Percentiles rank a stretch among this genome's conserved stretches.
phyloP scores from a whole-genome alignment of 2,113 vertebrate genomes.

The Xiphophorus couchianus region DNA sequence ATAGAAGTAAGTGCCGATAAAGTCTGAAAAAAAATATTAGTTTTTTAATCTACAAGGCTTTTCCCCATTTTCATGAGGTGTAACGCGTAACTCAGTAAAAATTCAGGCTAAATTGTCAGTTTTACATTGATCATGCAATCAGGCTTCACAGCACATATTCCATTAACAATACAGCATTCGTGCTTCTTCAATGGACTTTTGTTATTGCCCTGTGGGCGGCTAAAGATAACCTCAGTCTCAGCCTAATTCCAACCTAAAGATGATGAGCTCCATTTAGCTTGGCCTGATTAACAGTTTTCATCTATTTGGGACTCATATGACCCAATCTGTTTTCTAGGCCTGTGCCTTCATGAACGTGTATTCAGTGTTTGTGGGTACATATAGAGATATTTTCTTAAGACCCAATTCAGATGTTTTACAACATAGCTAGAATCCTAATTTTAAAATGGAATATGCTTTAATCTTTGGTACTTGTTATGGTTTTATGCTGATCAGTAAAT shows the following conservation, averaged over 20 bases:
- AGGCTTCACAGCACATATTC: constrained; percentile 18
- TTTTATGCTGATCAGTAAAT: no score
- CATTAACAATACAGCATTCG: constrained; percentile 33
- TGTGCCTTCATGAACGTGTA: constrained; percentile 14
- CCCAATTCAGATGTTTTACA: no score
- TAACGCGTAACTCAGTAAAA: constrained; percentile 18
- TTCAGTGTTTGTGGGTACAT: constrained; percentile 1
- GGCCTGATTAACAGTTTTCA: constrained; percentile 70
- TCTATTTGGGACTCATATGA: constrained; percentile 64
- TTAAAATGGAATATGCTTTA: no score
- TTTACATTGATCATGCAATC: constrained; percentile 53
- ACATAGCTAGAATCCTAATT: no score
- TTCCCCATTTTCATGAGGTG: constrained; percentile 19
- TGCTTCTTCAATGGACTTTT: constrained; percentile 35
- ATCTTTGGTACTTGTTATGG: no score
- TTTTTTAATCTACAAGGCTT: constrained; percentile 34
- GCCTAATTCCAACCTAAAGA: constrained; percentile 71
- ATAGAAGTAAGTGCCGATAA: background rate
- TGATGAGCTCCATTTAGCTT: constrained; percentile 75
- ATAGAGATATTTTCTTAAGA: background rate
- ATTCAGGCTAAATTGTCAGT: constrained; percentile 17
- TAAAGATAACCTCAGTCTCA: constrained; percentile 71
- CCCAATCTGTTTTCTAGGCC: constrained; percentile 53
- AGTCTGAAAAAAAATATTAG: background rate
- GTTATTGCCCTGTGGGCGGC: constrained; percentile 60